Conservation (phyloP, 64 coral and sea anemone species). For the Montipora capricornis region DNA sequence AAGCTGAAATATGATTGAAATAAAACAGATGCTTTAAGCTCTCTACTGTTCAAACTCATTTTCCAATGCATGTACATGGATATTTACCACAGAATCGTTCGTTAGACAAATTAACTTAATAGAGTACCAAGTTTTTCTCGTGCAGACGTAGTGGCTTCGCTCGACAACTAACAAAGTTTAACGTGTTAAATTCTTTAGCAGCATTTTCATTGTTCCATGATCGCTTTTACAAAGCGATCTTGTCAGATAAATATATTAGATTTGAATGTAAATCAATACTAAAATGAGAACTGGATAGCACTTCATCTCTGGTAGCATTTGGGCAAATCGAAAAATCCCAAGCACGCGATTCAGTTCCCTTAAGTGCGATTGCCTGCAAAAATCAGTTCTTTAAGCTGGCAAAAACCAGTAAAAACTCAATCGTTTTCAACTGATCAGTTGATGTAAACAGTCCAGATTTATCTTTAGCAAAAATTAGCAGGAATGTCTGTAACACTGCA, state of each 20-base stretch:
- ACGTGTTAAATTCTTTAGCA: background rate
- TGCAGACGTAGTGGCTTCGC: background rate
- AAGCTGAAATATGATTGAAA: background rate
- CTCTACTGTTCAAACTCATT: background rate
- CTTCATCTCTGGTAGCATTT: background rate
- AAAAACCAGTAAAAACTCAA: background rate
- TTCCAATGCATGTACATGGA: background rate
- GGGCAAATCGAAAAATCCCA: background rate
- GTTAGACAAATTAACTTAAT: background rate
- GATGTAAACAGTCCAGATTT: background rate
- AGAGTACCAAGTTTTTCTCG: too few relatives aligned
- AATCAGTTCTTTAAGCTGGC: background rate
- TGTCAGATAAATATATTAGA: background rate
- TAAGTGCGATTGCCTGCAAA: background rate
- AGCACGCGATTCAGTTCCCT: background rate
- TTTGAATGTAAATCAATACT: background rate
- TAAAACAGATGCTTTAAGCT: background rate
- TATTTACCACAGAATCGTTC: background rate
- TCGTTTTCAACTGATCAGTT: conserved; percentile 9
- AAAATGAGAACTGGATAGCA: background rate
- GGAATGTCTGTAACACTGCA: background rate
- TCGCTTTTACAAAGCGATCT: background rate
- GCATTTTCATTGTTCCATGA: background rate
- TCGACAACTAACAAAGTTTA: too few relatives aligned
- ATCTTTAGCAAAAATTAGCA: background rate